phyloP scores from a whole-genome alignment of 2,797 vertebrate species.

The Fundulus diaphanus region DNA sequence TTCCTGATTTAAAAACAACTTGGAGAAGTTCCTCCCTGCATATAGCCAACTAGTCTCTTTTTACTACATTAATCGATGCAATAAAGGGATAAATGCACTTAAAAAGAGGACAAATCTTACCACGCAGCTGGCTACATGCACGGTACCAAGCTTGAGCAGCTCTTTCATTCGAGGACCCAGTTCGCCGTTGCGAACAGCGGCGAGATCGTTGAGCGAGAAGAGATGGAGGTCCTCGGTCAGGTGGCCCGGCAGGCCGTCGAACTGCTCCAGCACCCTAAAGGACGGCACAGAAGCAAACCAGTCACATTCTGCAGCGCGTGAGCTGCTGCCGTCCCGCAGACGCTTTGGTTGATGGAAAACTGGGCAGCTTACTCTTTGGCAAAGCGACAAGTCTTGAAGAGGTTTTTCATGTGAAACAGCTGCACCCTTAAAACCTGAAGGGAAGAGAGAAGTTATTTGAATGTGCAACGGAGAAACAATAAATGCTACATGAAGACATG shows the following conservation, averaged over 20 bases:
- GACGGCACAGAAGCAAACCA: background rate
- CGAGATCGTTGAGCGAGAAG: constrained; percentile 91
- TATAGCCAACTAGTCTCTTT: no score
- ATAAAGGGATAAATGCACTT: background rate
- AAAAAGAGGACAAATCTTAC: constrained; percentile 47
- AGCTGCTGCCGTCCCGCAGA: background rate
- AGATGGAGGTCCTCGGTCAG: constrained; percentile 97
- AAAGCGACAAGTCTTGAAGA: constrained; percentile 94
- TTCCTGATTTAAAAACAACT: background rate
- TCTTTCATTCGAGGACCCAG: constrained; percentile 86
- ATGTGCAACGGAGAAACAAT: background rate
- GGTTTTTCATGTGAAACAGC: constrained; percentile 96
- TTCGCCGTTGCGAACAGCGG: constrained; percentile 87
- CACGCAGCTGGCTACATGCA: constrained; percentile 87
- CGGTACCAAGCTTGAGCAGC: constrained; percentile 86
- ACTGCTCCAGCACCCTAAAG: constrained; percentile 88
- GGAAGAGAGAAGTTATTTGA: constrained; percentile 6
- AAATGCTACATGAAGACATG: background rate
- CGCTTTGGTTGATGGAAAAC: background rate
- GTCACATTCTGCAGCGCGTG: background rate
- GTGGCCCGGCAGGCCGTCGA: constrained; percentile 90
- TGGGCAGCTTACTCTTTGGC: constrained; percentile 88
- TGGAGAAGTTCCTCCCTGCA: background rate
- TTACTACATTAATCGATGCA: no score
- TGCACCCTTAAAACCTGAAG: constrained; percentile 90